A percentile compares a stretch with the other conserved stretches of the same genome.
phyloP scores from a whole-genome alignment of 1,140 invertebrate species.

The Apis cerana region DNA sequence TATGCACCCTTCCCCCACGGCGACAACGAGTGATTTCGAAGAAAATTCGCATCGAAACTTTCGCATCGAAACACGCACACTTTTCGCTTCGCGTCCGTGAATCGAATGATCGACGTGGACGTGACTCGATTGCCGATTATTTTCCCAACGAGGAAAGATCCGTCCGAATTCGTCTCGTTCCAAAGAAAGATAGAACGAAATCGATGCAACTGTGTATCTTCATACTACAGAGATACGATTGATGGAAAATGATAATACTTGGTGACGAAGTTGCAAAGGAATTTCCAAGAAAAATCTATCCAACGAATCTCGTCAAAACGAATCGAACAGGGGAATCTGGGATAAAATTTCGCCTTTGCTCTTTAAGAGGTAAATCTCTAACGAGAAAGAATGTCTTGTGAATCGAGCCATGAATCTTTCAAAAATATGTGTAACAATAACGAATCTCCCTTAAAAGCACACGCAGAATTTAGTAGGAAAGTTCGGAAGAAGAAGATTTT shows the following conservation, averaged over 20 bases:
- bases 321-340: too few species aligned
- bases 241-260: too few species aligned
- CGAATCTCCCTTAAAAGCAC: neutral
- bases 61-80: slow-evolving; percentile 27
- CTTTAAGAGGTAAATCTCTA: too few species aligned
- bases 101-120: neutral
- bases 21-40: slow-evolving; percentile 60
- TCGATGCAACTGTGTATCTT: too few species aligned
- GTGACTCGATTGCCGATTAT: neutral
- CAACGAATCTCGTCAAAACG: too few species aligned
- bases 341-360: too few species aligned
- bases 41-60: slow-evolving; percentile 16
- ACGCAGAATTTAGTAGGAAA: neutral
- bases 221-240: too few species aligned
- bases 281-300: too few species aligned
- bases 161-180: too few species aligned
- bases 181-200: neutral
- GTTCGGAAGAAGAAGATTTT: neutral
- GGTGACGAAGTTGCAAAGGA: too few species aligned
- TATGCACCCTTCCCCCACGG: slow-evolving; percentile 61
- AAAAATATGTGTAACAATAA: neutral
- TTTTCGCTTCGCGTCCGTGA: neutral
- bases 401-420: neutral
- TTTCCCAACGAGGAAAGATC: neutral
- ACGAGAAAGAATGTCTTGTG: too few species aligned